Percentiles rank a stretch among this genome's conserved stretches.
Evolutionary conservation across 2,113 vertebrate genomes (phyloP).

Genomic region (Cyanoliseus patagonus): DNA sequence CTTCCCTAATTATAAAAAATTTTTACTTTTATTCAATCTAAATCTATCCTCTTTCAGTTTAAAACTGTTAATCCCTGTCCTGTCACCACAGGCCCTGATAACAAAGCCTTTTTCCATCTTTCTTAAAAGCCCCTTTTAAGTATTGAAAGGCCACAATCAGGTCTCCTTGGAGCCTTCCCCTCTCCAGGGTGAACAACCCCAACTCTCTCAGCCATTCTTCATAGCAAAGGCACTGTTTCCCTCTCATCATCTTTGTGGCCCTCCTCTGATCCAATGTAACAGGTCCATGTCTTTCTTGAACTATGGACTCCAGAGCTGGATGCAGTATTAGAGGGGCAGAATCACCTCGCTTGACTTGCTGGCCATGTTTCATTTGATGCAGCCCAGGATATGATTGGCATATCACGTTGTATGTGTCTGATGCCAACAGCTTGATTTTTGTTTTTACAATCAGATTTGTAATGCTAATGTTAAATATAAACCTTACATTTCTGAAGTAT

Average conservation of each 20-base stretch:
- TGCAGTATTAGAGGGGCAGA: background rate
- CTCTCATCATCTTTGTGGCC: background rate
- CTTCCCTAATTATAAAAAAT: background rate
- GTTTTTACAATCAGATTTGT: background rate
- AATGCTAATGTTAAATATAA: background rate
- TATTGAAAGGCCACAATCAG: background rate
- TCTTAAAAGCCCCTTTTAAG: background rate
- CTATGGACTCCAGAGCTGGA: background rate
- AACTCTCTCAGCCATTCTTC: background rate
- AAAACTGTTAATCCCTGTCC: background rate
- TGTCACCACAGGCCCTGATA: background rate
- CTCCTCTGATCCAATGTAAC: background rate
- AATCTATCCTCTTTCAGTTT: background rate
- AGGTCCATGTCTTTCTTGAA: accelerated
- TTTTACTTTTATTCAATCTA: background rate
- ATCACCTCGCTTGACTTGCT: accelerated
- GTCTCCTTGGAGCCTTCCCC: background rate
- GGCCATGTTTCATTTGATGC: accelerated
- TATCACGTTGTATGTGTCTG: background rate
- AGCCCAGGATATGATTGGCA: accelerated
- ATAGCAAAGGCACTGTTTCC: background rate
- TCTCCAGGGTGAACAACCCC: background rate
- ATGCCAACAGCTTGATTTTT: background rate
- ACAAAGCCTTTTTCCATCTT: background rate
- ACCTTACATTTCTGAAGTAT: background rate